Conservation (phyloP, 2,113 vertebrate genomes). For the Petroica traversi region DNA sequence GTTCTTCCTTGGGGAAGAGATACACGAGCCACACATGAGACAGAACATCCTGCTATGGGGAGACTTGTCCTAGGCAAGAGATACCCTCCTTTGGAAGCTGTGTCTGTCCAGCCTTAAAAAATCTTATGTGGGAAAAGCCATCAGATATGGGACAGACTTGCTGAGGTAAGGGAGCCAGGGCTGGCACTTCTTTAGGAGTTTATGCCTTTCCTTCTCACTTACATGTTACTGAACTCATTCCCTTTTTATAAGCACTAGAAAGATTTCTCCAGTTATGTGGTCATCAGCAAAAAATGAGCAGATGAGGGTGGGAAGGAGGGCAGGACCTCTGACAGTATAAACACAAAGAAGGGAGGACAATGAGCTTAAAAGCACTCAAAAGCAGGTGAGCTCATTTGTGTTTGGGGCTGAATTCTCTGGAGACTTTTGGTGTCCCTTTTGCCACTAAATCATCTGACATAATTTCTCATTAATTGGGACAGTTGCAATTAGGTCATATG, state of each 20-base stretch:
- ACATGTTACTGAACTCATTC: neutral
- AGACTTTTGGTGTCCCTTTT: neutral
- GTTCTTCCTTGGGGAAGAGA: neutral
- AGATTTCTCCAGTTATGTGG: neutral
- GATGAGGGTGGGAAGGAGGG: neutral
- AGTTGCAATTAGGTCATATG: neutral
- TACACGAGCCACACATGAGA: neutral
- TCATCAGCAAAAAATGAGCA: neutral
- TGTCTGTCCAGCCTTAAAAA: neutral
- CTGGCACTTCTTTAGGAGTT: neutral
- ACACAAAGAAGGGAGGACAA: neutral
- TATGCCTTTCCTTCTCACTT: neutral
- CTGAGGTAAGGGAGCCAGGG: neutral
- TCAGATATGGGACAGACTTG: neutral
- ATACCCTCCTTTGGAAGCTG: neutral
- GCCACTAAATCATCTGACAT: neutral
- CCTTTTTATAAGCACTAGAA: neutral
- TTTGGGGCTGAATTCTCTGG: neutral
- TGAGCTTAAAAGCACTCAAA: neutral
- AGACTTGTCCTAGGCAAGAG: neutral
- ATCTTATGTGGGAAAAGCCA: neutral
- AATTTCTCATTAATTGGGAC: neutral
- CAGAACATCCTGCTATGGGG: neutral
- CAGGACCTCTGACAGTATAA: neutral
- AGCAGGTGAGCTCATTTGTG: neutral